Base-by-base conservation (phyloP, 92 coral and sea anemone species). In the Hydrozoanthus gracilis region DNA sequence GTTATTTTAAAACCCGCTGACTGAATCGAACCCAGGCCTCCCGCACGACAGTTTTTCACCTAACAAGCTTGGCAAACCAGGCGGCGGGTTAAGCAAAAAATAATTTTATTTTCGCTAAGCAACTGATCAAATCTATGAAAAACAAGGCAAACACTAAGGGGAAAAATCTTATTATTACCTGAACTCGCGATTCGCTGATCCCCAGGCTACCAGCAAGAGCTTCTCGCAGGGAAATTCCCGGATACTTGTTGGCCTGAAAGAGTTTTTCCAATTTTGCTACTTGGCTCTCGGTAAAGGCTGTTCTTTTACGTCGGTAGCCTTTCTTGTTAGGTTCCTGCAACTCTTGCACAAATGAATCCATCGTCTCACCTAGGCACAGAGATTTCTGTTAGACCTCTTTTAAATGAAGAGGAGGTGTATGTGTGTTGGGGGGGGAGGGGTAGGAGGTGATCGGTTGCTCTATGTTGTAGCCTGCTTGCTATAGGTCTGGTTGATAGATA, bases 261-360 rank as follows among this genome's bases (percentile, higher is more conserved):
- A 20, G 47, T 20, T 54, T 76, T 71, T 91, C 91, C 77, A 91
- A 62, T 8, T 77, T 82, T 5, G 52, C 56, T 20, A 91, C 86
- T 45, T 87, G 91, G 12, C 64, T 55, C 4, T 8, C 72, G 4
- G 93, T 87, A 60, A 91, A 91, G 16, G 91, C 88, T 8, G 90
- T 91, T 70, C 93, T 87, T 47, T 87, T 91, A 7, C 93, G 88
- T 27, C 93, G 93, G 69, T 87, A 79, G 49, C 89, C 82, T 17
- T 87, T 87, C 72, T 80, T 66, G 72, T 45, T 56, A 4, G 74
- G 60, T 4, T 54, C 45, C 70, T 80, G 44, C 4, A 13, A 17
- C 14, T 49, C 73, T 11, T 10, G 61, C 7, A 2, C 74, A 80
- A 17, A 65, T n/a, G 39, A 27, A 27, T 62, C 73, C 27, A 44